Evolutionary conservation across 2,797 vertebrate genomes (phyloP), one percentile per base, ranked within the genome.

Genomic region (Helostoma temminkii): DNA sequence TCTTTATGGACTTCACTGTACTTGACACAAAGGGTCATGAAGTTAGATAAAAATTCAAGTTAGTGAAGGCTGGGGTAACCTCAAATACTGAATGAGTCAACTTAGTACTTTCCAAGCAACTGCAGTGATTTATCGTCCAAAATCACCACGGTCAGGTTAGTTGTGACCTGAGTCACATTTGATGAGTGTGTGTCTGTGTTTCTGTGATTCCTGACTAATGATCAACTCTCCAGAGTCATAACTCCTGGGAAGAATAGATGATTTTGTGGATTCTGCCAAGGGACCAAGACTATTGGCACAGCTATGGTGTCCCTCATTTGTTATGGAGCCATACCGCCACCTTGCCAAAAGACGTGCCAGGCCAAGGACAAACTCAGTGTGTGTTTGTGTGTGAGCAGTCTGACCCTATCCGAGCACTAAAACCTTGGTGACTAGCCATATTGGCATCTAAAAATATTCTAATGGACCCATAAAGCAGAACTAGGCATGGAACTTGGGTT

Each of bases 341-440:
- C 76, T 82, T 92, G 90, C 93, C 93, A 93, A 92, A 89, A 91
- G 67, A 89, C 83, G 83, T 92, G 88, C 92, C 91, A 92, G 91
- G 88, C 91, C 92, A 93, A 93, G 92, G 93, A 94, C 93, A 91
- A 88, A 83, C 85, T 74, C 52, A 67, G 58, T 81, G 66, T 80
- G 63, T 68, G 46, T 74, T 68, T 66, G 56, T 74, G 66, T 66
- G 55, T 71, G 66, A 59, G 15, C n/a, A 45, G 78, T 65, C 80
- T 86, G 87, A 90, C 87, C 88, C 62, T 60, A 84, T 82, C 74
- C 71, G 48, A 62, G 66, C 24, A 84, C 55, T 74, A 76, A 81
- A 84, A 85, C 76, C 75, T 86, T 87, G 78, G 84, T 90, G 74
- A 84, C 43, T 37, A 81, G 79, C 81, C 81, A 89, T 86, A 57